Percentiles rank a stretch among this genome's conserved stretches.
Conservation (phyloP, 2,113 vertebrate genomes). For the Anoplopoma fimbria region DNA sequence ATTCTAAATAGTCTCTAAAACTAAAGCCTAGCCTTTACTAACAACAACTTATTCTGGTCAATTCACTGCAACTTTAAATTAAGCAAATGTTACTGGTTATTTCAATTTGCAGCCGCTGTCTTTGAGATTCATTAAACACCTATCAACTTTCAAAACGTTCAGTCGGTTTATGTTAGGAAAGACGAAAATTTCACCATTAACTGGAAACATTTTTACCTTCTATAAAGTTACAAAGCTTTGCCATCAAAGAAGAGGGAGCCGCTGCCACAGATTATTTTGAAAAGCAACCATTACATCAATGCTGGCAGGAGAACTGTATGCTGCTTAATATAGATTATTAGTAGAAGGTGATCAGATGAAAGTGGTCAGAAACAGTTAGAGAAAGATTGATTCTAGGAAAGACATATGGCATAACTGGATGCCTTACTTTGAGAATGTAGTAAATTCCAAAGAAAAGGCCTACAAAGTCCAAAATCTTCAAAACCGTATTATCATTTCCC, state of each 20-base stretch:
- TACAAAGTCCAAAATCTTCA: not conserved
- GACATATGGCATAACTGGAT: no score
- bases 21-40: not conserved
- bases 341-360: not conserved
- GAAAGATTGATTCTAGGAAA: not conserved
- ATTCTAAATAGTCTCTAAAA: not conserved
- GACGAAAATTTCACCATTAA: not conserved
- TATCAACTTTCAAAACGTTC: slow-evolving; percentile 8
- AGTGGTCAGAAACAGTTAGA: not conserved
- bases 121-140: slow-evolving; percentile 2
- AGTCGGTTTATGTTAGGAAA: slow-evolving; percentile 17
- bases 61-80: not conserved
- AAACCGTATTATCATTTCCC: not conserved
- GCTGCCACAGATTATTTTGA: slow-evolving; percentile 4
- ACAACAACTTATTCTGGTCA: not conserved
- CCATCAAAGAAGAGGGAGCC: slow-evolving; percentile 5
- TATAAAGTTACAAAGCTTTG: not conserved
- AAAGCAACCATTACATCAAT: not conserved
- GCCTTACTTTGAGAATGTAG: not conserved
- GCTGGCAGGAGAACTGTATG: not conserved
- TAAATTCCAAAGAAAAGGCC: not conserved
- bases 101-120: slow-evolving; percentile 13
- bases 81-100: slow-evolving; percentile 9
- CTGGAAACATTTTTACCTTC: slow-evolving; percentile 16
- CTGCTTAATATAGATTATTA: slow-evolving; percentile 19